Percentiles rank a stretch among this genome's conserved stretches.
Conservation (phyloP, 1,140 invertebrate species). For the Bombyx mori region DNA sequence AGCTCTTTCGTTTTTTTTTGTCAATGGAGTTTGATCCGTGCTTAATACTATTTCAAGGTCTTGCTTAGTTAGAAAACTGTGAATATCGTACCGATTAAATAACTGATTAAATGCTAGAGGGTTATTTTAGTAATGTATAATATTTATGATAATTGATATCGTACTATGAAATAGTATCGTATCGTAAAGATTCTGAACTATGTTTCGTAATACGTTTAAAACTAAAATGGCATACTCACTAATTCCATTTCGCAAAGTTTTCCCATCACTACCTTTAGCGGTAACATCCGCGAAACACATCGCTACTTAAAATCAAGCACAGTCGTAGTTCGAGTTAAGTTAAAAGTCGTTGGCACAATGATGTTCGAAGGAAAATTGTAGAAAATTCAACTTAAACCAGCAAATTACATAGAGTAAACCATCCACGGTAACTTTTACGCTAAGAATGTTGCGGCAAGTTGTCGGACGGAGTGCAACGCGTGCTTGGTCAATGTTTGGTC, state of each 20-base stretch:
- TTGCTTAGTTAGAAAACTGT: background rate
- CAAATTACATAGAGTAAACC: conserved; percentile 70
- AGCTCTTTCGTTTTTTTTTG: background rate
- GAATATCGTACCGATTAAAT: background rate
- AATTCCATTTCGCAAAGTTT: conserved; percentile 40
- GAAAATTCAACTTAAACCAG: conserved; percentile 51
- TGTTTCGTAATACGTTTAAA: conserved; percentile 4
- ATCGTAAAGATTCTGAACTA: background rate
- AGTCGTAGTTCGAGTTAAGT: conserved; percentile 39
- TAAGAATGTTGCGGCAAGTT: conserved; percentile 68
- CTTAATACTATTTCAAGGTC: background rate
- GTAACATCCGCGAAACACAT: conserved; percentile 42
- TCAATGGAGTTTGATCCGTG: background rate
- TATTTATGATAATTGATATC: background rate
- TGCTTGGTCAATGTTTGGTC: conserved; percentile 61
- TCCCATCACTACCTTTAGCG: conserved; percentile 28
- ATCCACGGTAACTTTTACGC: conserved; percentile 68
- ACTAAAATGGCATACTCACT: conserved; percentile 41
- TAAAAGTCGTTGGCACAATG: conserved; percentile 46
- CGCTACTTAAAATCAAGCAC: conserved; percentile 19
- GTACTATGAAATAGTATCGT: background rate
- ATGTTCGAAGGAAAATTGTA: conserved; percentile 42
- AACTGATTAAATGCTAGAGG: too few species aligned
- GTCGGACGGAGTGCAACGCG: conserved; percentile 49
- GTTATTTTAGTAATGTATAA: background rate